Percentiles rank a stretch among this genome's conserved stretches.
phyloP scores from a whole-genome alignment of 2,888 invertebrate species.

The Drosophila mulleri region DNA sequence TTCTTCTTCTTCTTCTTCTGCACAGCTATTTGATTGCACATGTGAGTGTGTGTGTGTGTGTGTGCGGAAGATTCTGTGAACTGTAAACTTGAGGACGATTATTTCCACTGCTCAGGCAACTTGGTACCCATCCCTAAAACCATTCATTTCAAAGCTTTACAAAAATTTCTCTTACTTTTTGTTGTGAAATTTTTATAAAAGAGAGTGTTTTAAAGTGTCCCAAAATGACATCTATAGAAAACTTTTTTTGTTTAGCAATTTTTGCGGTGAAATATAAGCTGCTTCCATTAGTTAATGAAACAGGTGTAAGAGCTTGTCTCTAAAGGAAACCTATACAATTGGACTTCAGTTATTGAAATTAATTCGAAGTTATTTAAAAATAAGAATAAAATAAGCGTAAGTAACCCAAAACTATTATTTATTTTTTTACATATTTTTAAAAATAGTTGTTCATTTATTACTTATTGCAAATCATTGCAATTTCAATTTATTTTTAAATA shows the following conservation, averaged over 20 bases:
- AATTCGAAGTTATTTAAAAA: neutral
- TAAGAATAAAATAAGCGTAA: too few species aligned
- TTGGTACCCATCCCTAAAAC: neutral
- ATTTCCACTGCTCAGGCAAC: constrained; percentile 37
- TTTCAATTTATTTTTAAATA: too few species aligned
- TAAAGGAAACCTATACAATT: neutral
- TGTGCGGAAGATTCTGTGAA: constrained; percentile 28
- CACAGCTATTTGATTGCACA: constrained; percentile 26
- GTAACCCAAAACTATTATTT: too few species aligned
- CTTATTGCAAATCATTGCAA: too few species aligned
- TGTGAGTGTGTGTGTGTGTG: constrained; percentile 22
- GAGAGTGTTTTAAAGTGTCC: neutral
- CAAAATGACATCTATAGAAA: neutral
- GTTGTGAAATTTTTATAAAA: neutral
- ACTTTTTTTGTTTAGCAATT: neutral
- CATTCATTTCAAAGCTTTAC: constrained; percentile 13
- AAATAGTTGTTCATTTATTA: too few species aligned
- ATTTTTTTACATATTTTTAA: too few species aligned
- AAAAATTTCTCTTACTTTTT: neutral
- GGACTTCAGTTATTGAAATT: neutral
- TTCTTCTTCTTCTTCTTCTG: constrained; percentile 2
- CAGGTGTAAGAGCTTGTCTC: neutral
- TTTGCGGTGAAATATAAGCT: neutral
- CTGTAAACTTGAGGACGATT: constrained; percentile 49
- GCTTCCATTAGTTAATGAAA: constrained; percentile 5